phyloP scores from a whole-genome alignment of 1,140 invertebrate genomes.

The Zaprionus nigranus region DNA sequence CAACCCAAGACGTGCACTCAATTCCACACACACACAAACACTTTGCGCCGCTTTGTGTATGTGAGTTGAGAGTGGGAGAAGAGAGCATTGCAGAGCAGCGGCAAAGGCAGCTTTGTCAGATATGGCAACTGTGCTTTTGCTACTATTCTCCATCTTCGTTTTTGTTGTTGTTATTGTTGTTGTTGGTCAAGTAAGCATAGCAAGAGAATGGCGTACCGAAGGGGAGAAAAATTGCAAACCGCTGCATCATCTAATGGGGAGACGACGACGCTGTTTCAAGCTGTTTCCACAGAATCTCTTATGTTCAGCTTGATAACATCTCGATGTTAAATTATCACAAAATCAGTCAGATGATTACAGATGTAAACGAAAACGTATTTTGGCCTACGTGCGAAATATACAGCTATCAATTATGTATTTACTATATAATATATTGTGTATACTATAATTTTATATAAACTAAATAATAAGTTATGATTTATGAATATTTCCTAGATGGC shows the following conservation, averaged over 20 bases:
- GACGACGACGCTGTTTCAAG: slow-evolving; percentile 14
- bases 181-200: slow-evolving; percentile 46
- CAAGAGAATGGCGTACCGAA: slow-evolving; percentile 1
- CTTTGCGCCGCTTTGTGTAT: slow-evolving; percentile 19
- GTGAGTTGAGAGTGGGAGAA: slow-evolving; percentile 10
- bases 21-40: slow-evolving; percentile 39
- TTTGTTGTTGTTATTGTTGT: slow-evolving; percentile 4
- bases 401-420: not conserved
- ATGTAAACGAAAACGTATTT: not conserved
- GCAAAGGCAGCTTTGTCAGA: slow-evolving; percentile 14
- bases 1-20: slow-evolving; percentile 55
- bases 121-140: slow-evolving; percentile 22
- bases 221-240: slow-evolving; percentile 13
- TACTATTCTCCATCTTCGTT: not conserved
- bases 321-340: slow-evolving; percentile 12
- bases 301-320: slow-evolving; percentile 36
- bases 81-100: not conserved
- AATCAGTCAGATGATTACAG: slow-evolving; percentile 24
- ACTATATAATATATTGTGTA: not conserved
- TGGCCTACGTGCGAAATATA: not conserved
- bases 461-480: no score
- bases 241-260: slow-evolving; percentile 41
- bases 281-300: slow-evolving; percentile 23
- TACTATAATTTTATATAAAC: no score
- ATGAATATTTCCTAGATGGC: no score